Base-by-base conservation (phyloP, 2,113 vertebrate species). In the Telmatochromis brachygnathus region DNA sequence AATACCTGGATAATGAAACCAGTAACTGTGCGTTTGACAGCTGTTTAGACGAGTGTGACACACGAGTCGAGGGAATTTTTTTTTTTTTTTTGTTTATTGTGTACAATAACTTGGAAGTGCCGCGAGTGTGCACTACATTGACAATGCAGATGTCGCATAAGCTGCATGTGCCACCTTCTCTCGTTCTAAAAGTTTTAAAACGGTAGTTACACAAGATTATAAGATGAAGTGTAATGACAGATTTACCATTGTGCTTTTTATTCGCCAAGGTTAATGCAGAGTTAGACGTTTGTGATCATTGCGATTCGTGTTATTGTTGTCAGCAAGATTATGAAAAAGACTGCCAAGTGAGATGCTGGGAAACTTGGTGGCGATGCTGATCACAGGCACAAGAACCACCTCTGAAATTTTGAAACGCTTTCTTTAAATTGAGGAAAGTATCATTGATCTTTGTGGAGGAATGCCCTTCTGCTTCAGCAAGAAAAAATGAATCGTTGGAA, bases 1-100 rank as follows among this genome's bases (percentile, higher is more conserved):
- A 70, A 47, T 80, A 60, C 79, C 65, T 79, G 37, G 56, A 87
- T 86, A 89, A 89, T 87, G 62, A 91, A 75, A 85, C 33, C 73
- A 60, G 42, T 51, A 56, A 33, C 80, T 45, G 49, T 54, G 5
- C 21, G 60, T n/a, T 79, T 73, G 84, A 60, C 42, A 75, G 79
- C 35, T 87, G 77, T 14, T 80, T 81, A 86, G 42, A 47, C 6
- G 23, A 51, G 23, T 70, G 73, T 82, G 84, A 53, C 68, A 56
- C 42, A 79, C 1, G 23, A 82, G 5, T 84, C 53, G 3, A 56
- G 26, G 55, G 65, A 86, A 42, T 82, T 7, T 19, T 73, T 35
- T 9, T 35, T 35, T 35, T 35, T 35, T 8, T 35, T 35, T 37
- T 79, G 56, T 88, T 85, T 35, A 30, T 75, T 8, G 23, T 12